Base-by-base conservation (phyloP, 1,140 invertebrate species). In the Neotoxoptera formosana region DNA sequence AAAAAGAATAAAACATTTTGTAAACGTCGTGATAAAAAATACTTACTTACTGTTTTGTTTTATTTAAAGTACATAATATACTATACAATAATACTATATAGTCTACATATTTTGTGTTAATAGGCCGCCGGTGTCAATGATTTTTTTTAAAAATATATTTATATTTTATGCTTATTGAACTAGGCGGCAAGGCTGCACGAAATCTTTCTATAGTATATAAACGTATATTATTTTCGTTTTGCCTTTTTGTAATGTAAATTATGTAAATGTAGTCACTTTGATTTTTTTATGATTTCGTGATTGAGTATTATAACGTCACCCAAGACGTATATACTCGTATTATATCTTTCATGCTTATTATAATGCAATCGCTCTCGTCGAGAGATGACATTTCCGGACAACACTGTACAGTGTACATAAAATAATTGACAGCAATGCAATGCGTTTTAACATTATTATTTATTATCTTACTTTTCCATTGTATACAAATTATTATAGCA, bases 311-410 rank as follows among this genome's bases (percentile, higher is more conserved):
- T 89, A 53, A 89, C 48, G 48, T 89, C n/a, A 53, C 23, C 21
- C 48, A 34, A 23, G 14, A 48, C 34, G 23, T 84, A 36, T 45
- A 45, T 20, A 36, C 20, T n/a, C n/a, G n/a, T n/a, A n/a, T n/a
- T n/a, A n/a, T 51, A 88, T 88, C 47, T 88, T 47, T 21, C 30
- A 51, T 11, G 7, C 48, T 34, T 53, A 89, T 89, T 88, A 53
- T 36, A 48, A 53, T 89, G 48, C 47, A 89, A 11, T 89, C 48
- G 48, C 48, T 1, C 48, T 89, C n/a, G 9, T 36, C 48, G 48
- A 51, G 34, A 53, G 87, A 89, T 89, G 48, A 89, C 87, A 23
- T 89, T 89, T 89, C 87, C 87, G 87, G 87, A 89, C 48, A 51
- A 89, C 20, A 51, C n/a, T 48, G 47, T 88, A 89, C 47, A 53